Evolutionary conservation across 2,888 invertebrate genomes (phyloP).

Genomic region (Rapana venosa): DNA sequence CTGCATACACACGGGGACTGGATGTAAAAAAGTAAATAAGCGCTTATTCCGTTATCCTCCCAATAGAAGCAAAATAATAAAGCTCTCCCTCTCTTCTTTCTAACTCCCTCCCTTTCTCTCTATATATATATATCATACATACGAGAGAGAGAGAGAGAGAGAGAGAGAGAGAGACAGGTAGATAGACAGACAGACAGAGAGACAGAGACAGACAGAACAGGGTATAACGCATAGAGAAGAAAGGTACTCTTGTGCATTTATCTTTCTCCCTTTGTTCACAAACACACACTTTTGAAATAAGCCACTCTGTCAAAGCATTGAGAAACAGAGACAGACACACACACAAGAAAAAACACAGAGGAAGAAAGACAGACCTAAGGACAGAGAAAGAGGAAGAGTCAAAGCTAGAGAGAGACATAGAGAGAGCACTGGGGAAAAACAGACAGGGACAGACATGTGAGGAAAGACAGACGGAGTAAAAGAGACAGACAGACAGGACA

Average conservation of each 20-base stretch:
- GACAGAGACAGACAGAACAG: not conserved
- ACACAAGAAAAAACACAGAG: not conserved
- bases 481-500: not conserved
- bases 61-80: too few relatives aligned
- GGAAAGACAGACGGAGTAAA: not conserved
- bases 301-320: too few relatives aligned
- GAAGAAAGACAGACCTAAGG: not conserved
- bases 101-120: too few relatives aligned
- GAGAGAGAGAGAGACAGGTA: constrained; percentile 19
- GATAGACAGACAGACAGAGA: not conserved
- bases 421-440: not conserved
- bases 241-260: not conserved
- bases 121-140: too few relatives aligned
- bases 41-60: too few relatives aligned
- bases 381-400: not conserved
- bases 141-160: constrained; percentile 20
- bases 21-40: too few relatives aligned
- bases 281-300: too few relatives aligned
- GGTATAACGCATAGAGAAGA: too few relatives aligned
- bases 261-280: not conserved
- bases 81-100: too few relatives aligned
- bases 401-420: not conserved
- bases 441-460: not conserved
- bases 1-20: too few relatives aligned
- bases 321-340: not conserved